Evolutionary conservation across 2,888 invertebrate species (phyloP), one percentile per base, ranked within the genome.

Genomic region (Noctua comes): DNA sequence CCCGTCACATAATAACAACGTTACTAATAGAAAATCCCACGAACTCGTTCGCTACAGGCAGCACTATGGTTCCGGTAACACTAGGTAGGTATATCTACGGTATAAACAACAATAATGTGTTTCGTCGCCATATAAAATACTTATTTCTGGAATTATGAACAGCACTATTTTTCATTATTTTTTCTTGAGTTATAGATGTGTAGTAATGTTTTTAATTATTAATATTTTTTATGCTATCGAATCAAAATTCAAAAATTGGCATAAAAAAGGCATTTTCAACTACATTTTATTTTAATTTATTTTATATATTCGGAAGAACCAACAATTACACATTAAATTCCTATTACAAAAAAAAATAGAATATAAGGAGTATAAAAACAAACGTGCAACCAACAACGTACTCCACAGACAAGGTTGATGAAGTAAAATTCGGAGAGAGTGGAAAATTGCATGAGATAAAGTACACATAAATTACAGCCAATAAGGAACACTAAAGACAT

Each of bases 21-120:
- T 54, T 54, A 66, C 64, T 82, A 68, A 73, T 68, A 62, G 75
- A 57, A 40, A 77, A 76, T 88, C 74, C 86, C 80, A 72, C 66
- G 86, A 86, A 82, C 31, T 78, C 65, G 27, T 70, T 75, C 40
- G 43, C 76, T 76, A 73, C 21, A 66, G 69, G 79, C 78, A 74
- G 16, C 72, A 24, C 11, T 71, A 73, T 73, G 65, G 73, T 86
- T 86, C 80, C 24, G 40, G 36, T 66, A 46, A 46, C 71, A 75
- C 64, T 57, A 70, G 62, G 27, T 57, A 70, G 62, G 27, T 24
- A 65, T 69, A 16, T 21, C 11, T 36, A 48, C 31, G 10, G 40
- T 43, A 18, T 21, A 57, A 8, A 66, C 68, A 72, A 68, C 66
- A 71, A 77, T 62, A 71, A 68, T 62, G 69, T 68, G 57, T 77